phyloP scores from a whole-genome alignment of 2,113 vertebrate genomes.

The Callipepla californica region DNA sequence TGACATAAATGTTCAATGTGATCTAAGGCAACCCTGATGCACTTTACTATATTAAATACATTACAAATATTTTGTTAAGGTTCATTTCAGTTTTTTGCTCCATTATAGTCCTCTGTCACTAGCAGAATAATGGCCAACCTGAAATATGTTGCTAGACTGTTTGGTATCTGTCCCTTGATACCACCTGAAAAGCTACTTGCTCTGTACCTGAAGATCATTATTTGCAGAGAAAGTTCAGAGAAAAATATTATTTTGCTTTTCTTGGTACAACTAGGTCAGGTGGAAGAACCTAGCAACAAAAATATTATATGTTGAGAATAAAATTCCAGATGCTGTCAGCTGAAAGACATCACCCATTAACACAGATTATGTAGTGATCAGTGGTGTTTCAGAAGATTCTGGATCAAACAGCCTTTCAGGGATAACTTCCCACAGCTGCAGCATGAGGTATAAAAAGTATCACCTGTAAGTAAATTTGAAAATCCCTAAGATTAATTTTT shows the following conservation, averaged over 20 bases:
- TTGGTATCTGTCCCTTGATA: neutral
- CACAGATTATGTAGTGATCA: neutral
- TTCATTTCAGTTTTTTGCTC: constrained; percentile 26
- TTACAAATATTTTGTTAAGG: neutral
- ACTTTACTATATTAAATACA: neutral
- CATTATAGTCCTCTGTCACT: neutral
- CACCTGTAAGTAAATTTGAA: neutral
- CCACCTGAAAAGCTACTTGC: neutral
- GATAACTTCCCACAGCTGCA: neutral
- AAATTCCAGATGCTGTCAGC: neutral
- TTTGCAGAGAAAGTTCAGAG: neutral
- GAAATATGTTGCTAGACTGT: neutral
- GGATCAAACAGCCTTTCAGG: neutral
- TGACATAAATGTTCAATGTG: neutral
- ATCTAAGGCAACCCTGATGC: constrained; percentile 5
- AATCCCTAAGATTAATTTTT: neutral
- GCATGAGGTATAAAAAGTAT: neutral
- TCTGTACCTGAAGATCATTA: neutral
- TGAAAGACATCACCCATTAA: neutral
- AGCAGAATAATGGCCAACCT: neutral
- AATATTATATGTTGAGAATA: neutral
- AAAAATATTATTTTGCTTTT: neutral
- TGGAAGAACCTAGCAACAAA: neutral
- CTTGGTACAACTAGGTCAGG: neutral
- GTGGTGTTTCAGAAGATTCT: neutral